Evolutionary conservation across 2,797 vertebrate genomes (phyloP).

Genomic region (Argentina silus): DNA sequence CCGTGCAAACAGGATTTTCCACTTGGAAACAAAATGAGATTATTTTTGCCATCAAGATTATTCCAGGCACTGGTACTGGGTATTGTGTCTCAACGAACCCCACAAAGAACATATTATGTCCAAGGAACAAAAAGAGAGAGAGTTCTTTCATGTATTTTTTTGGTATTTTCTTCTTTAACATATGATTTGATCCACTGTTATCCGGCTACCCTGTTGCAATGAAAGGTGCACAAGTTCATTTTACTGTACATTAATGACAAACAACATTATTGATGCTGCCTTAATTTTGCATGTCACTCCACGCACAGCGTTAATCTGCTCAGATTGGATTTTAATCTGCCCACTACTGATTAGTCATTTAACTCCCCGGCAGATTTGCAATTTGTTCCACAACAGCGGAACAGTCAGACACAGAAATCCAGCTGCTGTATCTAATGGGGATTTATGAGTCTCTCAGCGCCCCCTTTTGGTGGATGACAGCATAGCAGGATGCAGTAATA

Average conservation of each 20-base stretch:
- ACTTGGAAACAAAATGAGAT: constrained; percentile 74
- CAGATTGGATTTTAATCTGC: constrained; percentile 80
- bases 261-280: not conserved
- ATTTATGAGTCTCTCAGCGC: constrained; percentile 58
- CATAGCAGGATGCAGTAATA: constrained; percentile 9
- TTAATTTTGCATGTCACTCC: constrained; percentile 74
- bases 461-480: constrained; percentile 55
- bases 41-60: constrained; percentile 59
- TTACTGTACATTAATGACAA: not conserved
- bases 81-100: constrained; percentile 53
- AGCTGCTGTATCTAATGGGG: not conserved
- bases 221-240: not conserved
- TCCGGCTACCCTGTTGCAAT: not conserved
- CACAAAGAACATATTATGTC: constrained; percentile 11
- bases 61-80: constrained; percentile 58
- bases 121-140: not conserved
- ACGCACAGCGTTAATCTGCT: constrained; percentile 75
- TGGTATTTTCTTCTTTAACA: not conserved
- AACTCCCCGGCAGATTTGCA: constrained; percentile 74
- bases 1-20: constrained; percentile 77
- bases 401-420: constrained; percentile 28
- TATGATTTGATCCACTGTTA: constrained; percentile 31
- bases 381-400: constrained; percentile 79
- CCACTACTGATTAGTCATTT: constrained; percentile 79
- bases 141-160: not conserved